Percentiles rank a stretch among this genome's conserved stretches.
Evolutionary conservation across 1,140 invertebrate genomes (phyloP).

Genomic region (Alviniconcha marisindica): DNA sequence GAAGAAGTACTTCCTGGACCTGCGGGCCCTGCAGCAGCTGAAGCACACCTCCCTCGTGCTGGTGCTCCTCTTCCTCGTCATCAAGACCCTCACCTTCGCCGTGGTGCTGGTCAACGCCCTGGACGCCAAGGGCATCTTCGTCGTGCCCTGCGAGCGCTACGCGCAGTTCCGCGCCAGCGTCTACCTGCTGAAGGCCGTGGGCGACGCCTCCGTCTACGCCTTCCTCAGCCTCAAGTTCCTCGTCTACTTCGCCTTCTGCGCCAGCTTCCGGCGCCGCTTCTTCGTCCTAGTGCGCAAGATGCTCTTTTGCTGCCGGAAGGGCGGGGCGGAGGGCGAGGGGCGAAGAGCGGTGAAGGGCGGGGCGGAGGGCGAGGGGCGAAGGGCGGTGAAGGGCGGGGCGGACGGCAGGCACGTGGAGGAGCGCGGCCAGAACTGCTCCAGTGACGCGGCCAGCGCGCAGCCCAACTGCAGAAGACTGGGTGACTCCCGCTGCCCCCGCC

Average conservation of each 20-base stretch:
- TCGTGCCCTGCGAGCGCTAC: slow-evolving; percentile 39
- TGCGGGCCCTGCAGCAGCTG: slow-evolving; percentile 59
- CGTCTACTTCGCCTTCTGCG: slow-evolving; percentile 53
- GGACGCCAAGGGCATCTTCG: slow-evolving; percentile 21
- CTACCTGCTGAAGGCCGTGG: slow-evolving; percentile 39
- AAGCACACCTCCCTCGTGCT: slow-evolving; percentile 53
- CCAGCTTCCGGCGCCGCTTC: slow-evolving; percentile 45
- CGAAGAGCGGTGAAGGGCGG: neutral
- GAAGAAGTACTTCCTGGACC: slow-evolving; percentile 68
- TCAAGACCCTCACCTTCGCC: slow-evolving; percentile 39
- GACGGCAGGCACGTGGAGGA: neutral
- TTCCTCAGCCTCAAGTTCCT: slow-evolving; percentile 61
- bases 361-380: too few relatives aligned
- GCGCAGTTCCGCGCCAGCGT: slow-evolving; percentile 21
- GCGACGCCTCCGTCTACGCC: slow-evolving; percentile 51
- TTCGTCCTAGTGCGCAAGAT: neutral
- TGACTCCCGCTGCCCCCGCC: neutral
- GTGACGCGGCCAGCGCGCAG: neutral
- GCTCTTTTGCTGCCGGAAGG: neutral
- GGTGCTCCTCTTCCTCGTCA: slow-evolving; percentile 49
- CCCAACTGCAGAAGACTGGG: neutral
- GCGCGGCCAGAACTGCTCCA: neutral
- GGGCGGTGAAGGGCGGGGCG: neutral
- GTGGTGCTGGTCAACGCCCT: slow-evolving; percentile 43
- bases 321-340: neutral